Conservation (phyloP, 2,797 vertebrate species). For the Leucoraja ocellata region DNA sequence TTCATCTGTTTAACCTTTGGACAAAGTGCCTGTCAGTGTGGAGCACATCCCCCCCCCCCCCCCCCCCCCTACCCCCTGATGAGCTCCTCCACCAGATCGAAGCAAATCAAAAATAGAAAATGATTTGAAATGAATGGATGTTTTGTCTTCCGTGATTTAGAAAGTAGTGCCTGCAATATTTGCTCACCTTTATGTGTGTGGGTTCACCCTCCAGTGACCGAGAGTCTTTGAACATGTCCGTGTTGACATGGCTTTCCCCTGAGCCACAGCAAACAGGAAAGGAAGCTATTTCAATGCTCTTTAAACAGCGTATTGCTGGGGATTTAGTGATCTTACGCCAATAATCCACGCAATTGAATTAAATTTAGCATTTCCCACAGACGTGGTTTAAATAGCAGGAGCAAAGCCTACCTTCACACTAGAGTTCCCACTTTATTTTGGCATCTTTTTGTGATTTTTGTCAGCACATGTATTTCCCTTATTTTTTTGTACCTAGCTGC, state of each 20-base stretch:
- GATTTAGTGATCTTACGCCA: slow-evolving; percentile 72
- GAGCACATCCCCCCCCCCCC: slow-evolving; percentile 44
- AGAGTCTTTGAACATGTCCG: slow-evolving; percentile 88
- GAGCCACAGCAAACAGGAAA: slow-evolving; percentile 40
- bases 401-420: background rate
- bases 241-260: slow-evolving; percentile 62
- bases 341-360: slow-evolving; percentile 49
- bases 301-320: slow-evolving; percentile 65
- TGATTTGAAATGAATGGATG: slow-evolving; percentile 76
- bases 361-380: slow-evolving; percentile 56
- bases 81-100: slow-evolving; percentile 66
- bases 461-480: background rate
- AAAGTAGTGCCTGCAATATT: slow-evolving; percentile 92
- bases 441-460: background rate
- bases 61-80: slow-evolving; percentile 65
- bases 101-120: slow-evolving; percentile 78
- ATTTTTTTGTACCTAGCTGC: too few relatives aligned
- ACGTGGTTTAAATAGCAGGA: background rate
- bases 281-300: slow-evolving; percentile 55
- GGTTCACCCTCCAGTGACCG: slow-evolving; percentile 88
- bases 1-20: slow-evolving; percentile 72
- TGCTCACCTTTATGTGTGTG: slow-evolving; percentile 81
- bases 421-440: background rate
- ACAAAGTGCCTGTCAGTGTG: slow-evolving; percentile 88
- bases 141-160: slow-evolving; percentile 72